Base-by-base conservation (phyloP, 1,140 invertebrate genomes). In the Drosophila pallidifrons region DNA sequence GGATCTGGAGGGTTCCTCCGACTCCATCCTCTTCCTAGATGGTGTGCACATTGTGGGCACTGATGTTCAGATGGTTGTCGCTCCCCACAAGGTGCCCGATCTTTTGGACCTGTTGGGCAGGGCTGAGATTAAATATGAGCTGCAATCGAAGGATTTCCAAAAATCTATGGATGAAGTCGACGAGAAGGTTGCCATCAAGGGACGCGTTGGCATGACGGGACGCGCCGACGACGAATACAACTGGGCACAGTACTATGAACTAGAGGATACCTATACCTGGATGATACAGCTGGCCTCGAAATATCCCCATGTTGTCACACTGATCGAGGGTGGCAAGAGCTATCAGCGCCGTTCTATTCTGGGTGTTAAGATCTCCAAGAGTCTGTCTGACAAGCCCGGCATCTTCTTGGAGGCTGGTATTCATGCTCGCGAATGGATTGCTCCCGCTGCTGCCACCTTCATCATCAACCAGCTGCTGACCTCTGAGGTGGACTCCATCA, bases 341-440 rank as follows among this genome's bases (percentile, higher is more conserved):
- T 94, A 94, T 77, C 94, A 96, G 73, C 93, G 94, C 0, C 93
- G 95, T 20, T 88, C 95, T 5, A 95, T 96, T 55, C 91, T 94
- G 47, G 95, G 95, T 1, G 93, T 96, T 0, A 95, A 94, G 70
- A 79, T 96, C 1, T 92, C 93, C 3, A 94, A 94, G 20, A 93
- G 92, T 1, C 52, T 66, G 11, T 25, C 8, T 0, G 91, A 88
- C 0, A 86, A 76, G 13, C 86, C 77, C 2, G 83, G 94, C 0
- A 93, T 94, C 38, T 91, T 95, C 1, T 82, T 94, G 16, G 94
- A 95, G 60, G 94, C 93, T 45, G 94, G 93, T n/a, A 96, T 95
- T 75, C 95, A 96, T 78, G 95, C 95, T 25, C 78, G 96, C 46
- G 96, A 97, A 93, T 97, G 96, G 96, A 95, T 97, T 6, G 93